Conservation (phyloP, 1,140 invertebrate species). For the Diabrotica virgifera region DNA sequence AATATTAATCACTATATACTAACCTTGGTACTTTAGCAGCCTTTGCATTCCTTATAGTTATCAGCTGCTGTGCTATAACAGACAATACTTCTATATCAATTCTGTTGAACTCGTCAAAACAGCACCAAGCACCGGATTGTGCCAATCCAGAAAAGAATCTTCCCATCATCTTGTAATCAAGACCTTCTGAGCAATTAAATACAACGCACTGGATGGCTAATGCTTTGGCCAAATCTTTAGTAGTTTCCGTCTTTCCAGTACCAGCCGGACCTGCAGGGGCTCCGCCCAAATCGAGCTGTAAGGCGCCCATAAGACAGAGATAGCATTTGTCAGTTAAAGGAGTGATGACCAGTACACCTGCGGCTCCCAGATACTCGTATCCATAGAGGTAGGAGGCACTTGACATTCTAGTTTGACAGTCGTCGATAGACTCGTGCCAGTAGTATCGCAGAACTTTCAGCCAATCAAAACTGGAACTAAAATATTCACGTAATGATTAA, state of each 20-base stretch:
- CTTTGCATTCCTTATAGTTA: slow-evolving; percentile 76
- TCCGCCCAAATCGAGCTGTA: slow-evolving; percentile 80
- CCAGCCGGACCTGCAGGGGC: slow-evolving; percentile 86
- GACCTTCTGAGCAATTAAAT: slow-evolving; percentile 85
- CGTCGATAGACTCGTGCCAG: slow-evolving; percentile 75
- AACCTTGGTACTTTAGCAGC: slow-evolving; percentile 61
- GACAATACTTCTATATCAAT: slow-evolving; percentile 89
- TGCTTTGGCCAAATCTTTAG: slow-evolving; percentile 86
- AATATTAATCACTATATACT: background rate
- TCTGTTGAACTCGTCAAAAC: slow-evolving; percentile 90
- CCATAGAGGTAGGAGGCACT: slow-evolving; percentile 79
- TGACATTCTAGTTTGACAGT: slow-evolving; percentile 75
- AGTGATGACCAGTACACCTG: slow-evolving; percentile 75
- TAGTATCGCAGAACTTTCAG: slow-evolving; percentile 88
- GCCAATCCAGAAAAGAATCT: slow-evolving; percentile 82
- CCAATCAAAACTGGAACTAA: slow-evolving; percentile 81
- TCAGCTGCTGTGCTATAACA: slow-evolving; percentile 81
- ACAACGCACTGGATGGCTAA: slow-evolving; percentile 86
- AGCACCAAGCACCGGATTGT: slow-evolving; percentile 87
- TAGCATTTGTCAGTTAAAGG: slow-evolving; percentile 86
- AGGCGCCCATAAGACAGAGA: slow-evolving; percentile 81
- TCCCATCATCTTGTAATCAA: slow-evolving; percentile 86
- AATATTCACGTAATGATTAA: slow-evolving; percentile 8
- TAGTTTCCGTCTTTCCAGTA: slow-evolving; percentile 94
- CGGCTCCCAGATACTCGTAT: slow-evolving; percentile 89